These are phyloP conservation scores for Anabacerthia variegaticeps DNA, from an alignment of 2,797 vertebrate genomes.

Conservation along the genomic window DNA sequence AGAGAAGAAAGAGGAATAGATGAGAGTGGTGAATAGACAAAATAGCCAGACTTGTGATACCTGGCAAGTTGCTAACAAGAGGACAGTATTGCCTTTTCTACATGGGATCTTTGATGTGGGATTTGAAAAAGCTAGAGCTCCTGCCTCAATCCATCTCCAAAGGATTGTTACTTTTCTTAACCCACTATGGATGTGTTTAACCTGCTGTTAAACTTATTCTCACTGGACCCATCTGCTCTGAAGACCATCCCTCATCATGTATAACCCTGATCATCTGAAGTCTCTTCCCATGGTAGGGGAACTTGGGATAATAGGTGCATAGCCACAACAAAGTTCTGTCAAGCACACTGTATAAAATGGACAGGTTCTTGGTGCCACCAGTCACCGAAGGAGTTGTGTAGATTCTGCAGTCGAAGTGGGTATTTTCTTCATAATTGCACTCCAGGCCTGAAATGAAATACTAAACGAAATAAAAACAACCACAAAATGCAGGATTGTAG, in stretches of 20 bases:
- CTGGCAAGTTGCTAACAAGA: neutral
- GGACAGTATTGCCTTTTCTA: neutral
- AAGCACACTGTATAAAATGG: neutral
- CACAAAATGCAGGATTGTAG: neutral
- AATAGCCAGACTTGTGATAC: neutral
- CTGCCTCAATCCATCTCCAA: neutral
- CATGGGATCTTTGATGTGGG: neutral
- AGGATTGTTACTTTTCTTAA: neutral
- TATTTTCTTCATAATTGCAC: neutral
- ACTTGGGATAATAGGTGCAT: neutral
- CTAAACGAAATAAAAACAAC: neutral
- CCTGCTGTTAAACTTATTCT: neutral
- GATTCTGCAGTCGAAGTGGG: neutral
- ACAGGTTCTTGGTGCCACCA: neutral
- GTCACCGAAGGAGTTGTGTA: neutral
- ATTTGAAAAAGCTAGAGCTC: neutral
- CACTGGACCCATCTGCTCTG: neutral
- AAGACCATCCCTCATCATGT: neutral
- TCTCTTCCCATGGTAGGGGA: neutral
- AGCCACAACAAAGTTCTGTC: neutral
- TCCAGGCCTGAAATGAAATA: neutral
- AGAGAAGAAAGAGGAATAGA: neutral
- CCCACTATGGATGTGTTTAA: rapidly evolving
- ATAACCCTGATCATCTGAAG: neutral
- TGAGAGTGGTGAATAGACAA: neutral